Evolutionary conservation across 2,113 vertebrate genomes (phyloP).

Genomic region (Hippoglossus stenolepis): DNA sequence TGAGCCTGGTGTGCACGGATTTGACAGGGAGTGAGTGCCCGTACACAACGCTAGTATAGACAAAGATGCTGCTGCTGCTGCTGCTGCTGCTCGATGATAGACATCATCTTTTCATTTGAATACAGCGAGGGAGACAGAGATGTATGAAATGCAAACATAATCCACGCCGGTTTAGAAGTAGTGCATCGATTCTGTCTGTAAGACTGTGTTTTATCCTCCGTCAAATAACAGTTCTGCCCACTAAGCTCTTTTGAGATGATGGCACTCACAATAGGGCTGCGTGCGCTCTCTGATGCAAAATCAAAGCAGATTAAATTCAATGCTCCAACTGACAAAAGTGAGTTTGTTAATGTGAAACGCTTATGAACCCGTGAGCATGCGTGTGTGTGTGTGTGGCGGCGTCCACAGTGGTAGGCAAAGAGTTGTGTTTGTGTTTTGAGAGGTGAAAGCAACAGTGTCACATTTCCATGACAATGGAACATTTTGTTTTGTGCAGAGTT

Average conservation of each 20-base stretch:
- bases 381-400: background rate
- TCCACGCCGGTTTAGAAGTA: conserved; percentile 32
- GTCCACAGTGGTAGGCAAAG: conserved; percentile 10
- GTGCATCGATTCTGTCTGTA: conserved; percentile 59
- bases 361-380: conserved; percentile 3
- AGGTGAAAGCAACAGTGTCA: conserved; percentile 31
- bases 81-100: conserved; percentile 18
- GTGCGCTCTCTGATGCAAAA: conserved; percentile 58
- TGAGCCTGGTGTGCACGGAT: conserved; percentile 33
- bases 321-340: conserved; percentile 50
- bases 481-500: conserved; percentile 71
- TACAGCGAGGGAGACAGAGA: conserved; percentile 35
- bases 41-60: conserved; percentile 23
- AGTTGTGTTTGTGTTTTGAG: conserved; percentile 14
- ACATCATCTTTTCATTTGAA: conserved; percentile 58
- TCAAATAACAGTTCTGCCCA: conserved; percentile 69
- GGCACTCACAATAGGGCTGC: conserved; percentile 44
- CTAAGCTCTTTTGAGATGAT: conserved; percentile 69
- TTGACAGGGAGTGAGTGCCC: conserved; percentile 43
- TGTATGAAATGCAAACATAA: conserved; percentile 50
- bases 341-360: conserved; percentile 44
- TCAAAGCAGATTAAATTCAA: conserved; percentile 70
- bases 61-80: background rate
- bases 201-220: conserved; percentile 60
- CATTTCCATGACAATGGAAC: conserved; percentile 66